These are phyloP conservation scores for Eucidaris tribuloides DNA, from an alignment of 35 echinoderm and acorn worm species.

Conservation along the genomic window DNA sequence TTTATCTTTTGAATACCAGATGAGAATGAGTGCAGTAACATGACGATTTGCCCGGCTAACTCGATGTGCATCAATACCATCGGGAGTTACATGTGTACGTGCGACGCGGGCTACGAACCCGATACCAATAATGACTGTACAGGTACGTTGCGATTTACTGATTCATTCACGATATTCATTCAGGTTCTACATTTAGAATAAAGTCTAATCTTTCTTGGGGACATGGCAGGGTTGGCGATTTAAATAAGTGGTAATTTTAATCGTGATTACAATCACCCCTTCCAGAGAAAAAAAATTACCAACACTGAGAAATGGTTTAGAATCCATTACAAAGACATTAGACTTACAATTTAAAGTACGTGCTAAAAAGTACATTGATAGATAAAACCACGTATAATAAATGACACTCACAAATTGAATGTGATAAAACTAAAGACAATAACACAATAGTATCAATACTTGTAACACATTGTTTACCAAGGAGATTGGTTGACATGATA, in stretches of 20 bases:
- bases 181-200: not conserved
- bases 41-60: slow-evolving; percentile 19
- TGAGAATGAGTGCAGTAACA: slow-evolving; percentile 56
- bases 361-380: too few species aligned
- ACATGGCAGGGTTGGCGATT: not conserved
- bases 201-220: not conserved
- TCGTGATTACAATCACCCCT: not conserved
- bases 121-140: slow-evolving; percentile 30
- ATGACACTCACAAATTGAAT: too few species aligned
- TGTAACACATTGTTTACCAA: too few species aligned
- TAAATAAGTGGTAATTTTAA: not conserved
- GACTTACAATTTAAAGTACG: too few species aligned
- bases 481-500: too few species aligned
- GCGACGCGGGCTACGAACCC: slow-evolving; percentile 20
- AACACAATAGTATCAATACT: too few species aligned
- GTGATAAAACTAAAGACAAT: too few species aligned
- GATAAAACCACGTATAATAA: too few species aligned
- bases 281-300: not conserved
- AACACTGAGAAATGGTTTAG: too few species aligned
- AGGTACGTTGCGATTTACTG: slow-evolving; percentile 21
- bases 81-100: slow-evolving; percentile 57
- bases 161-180: not conserved
- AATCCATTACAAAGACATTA: too few species aligned
- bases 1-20: slow-evolving; percentile 35
- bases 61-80: slow-evolving; percentile 49